These are phyloP conservation scores for Styela clava DNA, from an alignment of 23 tunicate species.

Conservation along the genomic window DNA sequence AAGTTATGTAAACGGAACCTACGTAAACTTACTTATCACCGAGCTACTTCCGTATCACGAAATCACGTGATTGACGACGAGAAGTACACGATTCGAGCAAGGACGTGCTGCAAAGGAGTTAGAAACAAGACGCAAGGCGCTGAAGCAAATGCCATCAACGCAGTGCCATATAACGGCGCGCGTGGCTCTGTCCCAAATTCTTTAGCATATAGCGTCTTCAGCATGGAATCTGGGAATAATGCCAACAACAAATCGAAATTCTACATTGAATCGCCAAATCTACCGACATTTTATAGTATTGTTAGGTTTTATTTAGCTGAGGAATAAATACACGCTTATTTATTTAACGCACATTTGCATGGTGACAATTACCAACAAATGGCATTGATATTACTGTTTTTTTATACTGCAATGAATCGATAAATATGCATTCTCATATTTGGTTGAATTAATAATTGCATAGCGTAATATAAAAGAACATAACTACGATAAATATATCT, in stretches of 20 bases:
- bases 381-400: too few species aligned
- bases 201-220: not conserved
- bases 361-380: too few species aligned
- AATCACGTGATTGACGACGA: not conserved
- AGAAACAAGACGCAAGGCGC: too few species aligned
- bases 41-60: not conserved
- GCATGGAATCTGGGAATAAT: not conserved
- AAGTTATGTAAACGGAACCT: not conserved
- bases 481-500: too few species aligned
- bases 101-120: not conserved
- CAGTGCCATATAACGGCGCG: not conserved
- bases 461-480: too few species aligned
- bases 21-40: not conserved
- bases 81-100: not conserved
- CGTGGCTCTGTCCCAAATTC: not conserved
- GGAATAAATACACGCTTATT: too few species aligned
- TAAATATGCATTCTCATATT: too few species aligned
- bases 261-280: not conserved
- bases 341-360: too few species aligned
- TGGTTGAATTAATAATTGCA: too few species aligned
- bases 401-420: too few species aligned
- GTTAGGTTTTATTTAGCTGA: too few species aligned
- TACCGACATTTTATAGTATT: not conserved
- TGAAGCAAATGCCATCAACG: not conserved
- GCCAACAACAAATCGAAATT: not conserved